Percentiles rank a stretch among this genome's conserved stretches.
Conservation (phyloP, 2,797 vertebrate genomes). For the Gallinago nigripennis region DNA sequence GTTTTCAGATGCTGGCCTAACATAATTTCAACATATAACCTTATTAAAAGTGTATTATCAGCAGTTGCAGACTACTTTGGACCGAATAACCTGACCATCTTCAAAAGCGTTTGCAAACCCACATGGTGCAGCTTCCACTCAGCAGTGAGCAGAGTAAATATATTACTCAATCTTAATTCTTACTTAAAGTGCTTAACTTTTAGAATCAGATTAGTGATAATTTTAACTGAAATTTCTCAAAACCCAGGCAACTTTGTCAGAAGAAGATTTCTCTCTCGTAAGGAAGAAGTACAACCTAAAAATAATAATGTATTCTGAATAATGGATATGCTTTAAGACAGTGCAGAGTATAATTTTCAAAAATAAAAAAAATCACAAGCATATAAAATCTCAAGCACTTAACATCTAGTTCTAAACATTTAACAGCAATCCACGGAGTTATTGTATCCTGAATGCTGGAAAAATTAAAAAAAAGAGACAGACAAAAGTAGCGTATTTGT, state of each 20-base stretch:
- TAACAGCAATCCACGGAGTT: not conserved
- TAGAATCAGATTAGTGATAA: not conserved
- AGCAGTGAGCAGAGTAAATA: not conserved
- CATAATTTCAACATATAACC: not conserved
- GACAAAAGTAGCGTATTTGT: not conserved
- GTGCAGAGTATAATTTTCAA: not conserved
- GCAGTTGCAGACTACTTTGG: not conserved
- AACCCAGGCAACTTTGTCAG: not conserved
- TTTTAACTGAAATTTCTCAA: not conserved
- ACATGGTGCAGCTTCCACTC: not conserved
- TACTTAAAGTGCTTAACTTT: not conserved
- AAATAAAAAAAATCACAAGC: not conserved
- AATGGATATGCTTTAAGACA: not conserved
- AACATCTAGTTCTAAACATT: not conserved
- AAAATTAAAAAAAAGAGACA: not conserved
- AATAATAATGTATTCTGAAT: not conserved
- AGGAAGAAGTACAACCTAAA: not conserved
- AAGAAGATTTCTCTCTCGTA: not conserved
- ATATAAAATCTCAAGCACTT: not conserved
- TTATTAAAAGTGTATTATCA: not conserved
- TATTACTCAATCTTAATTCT: not conserved
- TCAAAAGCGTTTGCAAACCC: not conserved
- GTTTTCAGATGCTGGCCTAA: not conserved
- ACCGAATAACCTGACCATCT: not conserved
- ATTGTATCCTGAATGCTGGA: not conserved